A percentile compares a stretch with the other conserved stretches of the same genome.
phyloP scores from a whole-genome alignment of 2,888 invertebrate species.

The Cephus spinipes region DNA sequence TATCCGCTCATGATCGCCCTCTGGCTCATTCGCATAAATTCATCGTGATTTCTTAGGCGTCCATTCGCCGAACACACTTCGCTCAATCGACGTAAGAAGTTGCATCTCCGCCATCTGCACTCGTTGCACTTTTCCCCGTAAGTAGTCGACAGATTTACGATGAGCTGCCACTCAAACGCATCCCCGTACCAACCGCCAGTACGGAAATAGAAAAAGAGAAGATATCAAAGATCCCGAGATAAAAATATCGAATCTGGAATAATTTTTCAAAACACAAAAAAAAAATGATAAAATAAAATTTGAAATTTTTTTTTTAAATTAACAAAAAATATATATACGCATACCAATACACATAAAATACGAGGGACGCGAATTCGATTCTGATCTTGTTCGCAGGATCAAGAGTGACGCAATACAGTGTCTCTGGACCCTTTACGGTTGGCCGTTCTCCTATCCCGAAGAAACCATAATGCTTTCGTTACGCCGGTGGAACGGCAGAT shows the following conservation, averaged over 20 bases:
- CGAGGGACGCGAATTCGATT: too few species aligned
- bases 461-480: not conserved
- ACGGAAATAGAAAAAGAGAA: not conserved
- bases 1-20: conserved; percentile 24
- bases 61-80: not conserved
- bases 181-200: not conserved
- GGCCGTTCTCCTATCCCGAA: not conserved
- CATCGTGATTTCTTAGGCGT: conserved; percentile 10
- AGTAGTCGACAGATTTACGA: not conserved
- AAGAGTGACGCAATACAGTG: not conserved
- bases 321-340: too few species aligned
- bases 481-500: not conserved
- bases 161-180: not conserved
- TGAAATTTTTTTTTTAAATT: too few species aligned
- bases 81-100: not conserved
- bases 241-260: not conserved
- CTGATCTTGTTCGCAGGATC: not conserved
- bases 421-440: not conserved
- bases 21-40: conserved; percentile 17
- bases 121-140: not conserved
- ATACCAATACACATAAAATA: too few species aligned
- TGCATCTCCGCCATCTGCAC: not conserved
- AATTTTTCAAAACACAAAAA: too few species aligned
- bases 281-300: too few species aligned
- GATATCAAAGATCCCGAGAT: not conserved